Evolutionary conservation across 35 echinoderm and acorn worm species (phyloP), one percentile per base, ranked within the genome.

Genomic region (Chiridota heheva): DNA sequence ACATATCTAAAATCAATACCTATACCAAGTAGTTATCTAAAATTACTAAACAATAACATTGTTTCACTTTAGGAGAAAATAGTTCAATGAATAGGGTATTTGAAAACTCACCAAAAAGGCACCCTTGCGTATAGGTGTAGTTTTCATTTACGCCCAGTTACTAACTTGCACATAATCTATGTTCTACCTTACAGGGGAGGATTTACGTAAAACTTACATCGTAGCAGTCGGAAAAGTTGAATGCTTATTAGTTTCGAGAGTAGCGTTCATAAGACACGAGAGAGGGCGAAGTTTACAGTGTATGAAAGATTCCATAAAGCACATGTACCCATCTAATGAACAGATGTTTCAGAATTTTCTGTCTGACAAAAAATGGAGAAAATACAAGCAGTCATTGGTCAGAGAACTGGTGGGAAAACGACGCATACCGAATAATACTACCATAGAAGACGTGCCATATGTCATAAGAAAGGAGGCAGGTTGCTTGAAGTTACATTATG

Each of bases 201-300:
- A 96, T 63, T 84, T 96, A 17, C 82, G 78, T 3, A 86, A 87
- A 46, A 96, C 87, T 1, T 77, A 96, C 79, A 73, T 96, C 56
- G 87, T 96, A 40, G 43, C 76, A 35, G 30, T 47, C 17, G 60
- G 58, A 8, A 96, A 91, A 86, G 87, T 91, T 15, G 93, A 96
- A 58, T 90, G 87, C 63, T 74, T 96, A 32, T 55, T 96, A 2
- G 88, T 96, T 0, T 73, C 82, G 2, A 60, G 79, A n/a, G 87
- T 96, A 8, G 88, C 87, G 12, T 96, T 96, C 42, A 68, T 73
- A 69, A 78, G 88, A 5, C 93, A 96, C 34, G 79, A 96, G 15
- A 45, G 88, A 17, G 93, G 93, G 36, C 77, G 67, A 5, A 78
- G 82, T 56, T 63, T 96, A 12, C 59, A 72, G 34, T 48, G 69